Base-by-base conservation (phyloP, 2,888 invertebrate species). In the Halocaridina rubra region DNA sequence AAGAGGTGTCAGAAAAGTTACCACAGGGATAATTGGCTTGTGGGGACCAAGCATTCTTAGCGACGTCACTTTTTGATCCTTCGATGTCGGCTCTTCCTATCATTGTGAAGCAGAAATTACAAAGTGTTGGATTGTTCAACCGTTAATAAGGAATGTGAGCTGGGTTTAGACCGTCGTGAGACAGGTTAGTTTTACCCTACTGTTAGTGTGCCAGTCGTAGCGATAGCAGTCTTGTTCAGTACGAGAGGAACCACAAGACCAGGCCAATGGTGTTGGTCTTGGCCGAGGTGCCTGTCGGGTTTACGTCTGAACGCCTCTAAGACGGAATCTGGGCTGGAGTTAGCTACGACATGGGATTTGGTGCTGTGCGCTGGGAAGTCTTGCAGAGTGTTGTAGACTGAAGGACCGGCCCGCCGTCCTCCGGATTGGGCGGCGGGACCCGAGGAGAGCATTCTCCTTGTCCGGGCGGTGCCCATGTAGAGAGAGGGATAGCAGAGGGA, bases 81-180 rank as follows among this genome's bases (percentile, higher is more conserved):
- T 53, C 53, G 7, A 53, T 53, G 53, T 53, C 53, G 7, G 53
- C 53, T 53, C 53, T 53, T 53, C 53, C 53, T 53, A 53, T 53
- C 3, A 53, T 53, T 53, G 53, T 53, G 53, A 53, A 53, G 53
- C 53, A 53, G 53, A 53, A 53, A 53, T 53, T 53, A 53, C 53
- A 53, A 53, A 53, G 53, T 19, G 2, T 53, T 53, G 53, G 53
- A 53, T 53, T 53, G 53, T 53, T 67, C 67, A 57, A 30, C 79
- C n/a, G 2, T 91, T n/a, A 93, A 93, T 91, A 93, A 93, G 93
- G 93, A 93, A 93, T 92, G 92, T 93, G 93, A 93, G 93, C 93
- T 93, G 93, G 93, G 93, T 93, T 93, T 93, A 93, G 93, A 93
- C 93, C 92, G 93, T 93, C 93, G 93, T 92, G 93, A 93, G 93